These are phyloP conservation scores for Oreocharis arfaki DNA, from an alignment of 2,113 vertebrate genomes.

Conservation along the genomic window DNA sequence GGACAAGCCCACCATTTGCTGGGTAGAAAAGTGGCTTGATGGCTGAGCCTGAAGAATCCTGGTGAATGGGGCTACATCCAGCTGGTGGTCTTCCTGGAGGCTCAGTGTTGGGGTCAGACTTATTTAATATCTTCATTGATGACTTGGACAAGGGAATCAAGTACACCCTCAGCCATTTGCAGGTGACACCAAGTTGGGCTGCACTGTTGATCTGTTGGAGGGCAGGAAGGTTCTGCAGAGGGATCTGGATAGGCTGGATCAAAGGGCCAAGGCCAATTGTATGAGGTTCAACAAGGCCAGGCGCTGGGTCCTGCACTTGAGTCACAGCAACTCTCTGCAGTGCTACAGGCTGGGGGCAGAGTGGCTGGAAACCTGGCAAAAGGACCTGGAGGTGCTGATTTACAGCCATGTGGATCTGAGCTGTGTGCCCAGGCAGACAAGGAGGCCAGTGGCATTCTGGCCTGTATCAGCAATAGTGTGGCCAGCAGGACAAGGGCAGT, in stretches of 20 bases:
- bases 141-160: fast-evolving
- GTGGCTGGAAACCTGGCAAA: neutral
- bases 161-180: neutral
- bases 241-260: neutral
- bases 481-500: neutral
- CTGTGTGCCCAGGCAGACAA: fast-evolving
- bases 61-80: neutral
- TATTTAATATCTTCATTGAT: neutral
- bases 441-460: neutral
- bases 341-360: neutral
- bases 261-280: fast-evolving
- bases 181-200: too few relatives aligned
- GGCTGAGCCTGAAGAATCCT: neutral
- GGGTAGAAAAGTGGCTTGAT: neutral
- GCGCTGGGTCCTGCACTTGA: neutral
- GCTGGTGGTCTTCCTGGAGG: neutral
- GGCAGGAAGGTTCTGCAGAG: neutral
- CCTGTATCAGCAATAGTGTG: neutral
- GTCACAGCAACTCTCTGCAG: neutral
- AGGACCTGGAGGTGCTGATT: neutral
- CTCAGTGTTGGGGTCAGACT: neutral
- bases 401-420: fast-evolving
- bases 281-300: neutral
- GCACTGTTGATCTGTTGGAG: neutral
- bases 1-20: neutral